Conservation (phyloP, 2,113 vertebrate species). For the Phyllopteryx taeniolatus region DNA sequence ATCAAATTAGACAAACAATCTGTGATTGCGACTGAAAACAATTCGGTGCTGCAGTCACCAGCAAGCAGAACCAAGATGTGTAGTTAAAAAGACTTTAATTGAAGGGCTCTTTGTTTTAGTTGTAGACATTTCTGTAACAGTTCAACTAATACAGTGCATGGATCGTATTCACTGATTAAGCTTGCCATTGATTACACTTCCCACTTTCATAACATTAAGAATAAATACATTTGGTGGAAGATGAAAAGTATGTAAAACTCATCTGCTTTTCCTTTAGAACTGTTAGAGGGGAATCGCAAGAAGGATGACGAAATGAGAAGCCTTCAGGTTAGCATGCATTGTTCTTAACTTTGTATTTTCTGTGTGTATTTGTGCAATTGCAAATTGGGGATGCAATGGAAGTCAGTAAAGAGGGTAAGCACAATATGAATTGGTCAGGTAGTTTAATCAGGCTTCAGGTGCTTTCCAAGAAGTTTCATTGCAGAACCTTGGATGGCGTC, state of each 20-base stretch:
- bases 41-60: constrained; percentile 14
- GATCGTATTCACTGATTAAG: neutral
- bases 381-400: too few relatives aligned
- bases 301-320: constrained; percentile 85
- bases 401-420: too few relatives aligned
- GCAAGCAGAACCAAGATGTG: constrained; percentile 1
- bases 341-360: constrained; percentile 12
- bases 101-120: neutral
- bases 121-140: too few relatives aligned
- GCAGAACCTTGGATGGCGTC: neutral
- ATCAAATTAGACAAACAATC: constrained; percentile 26
- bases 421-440: too few relatives aligned
- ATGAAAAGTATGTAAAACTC: neutral
- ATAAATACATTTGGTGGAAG: neutral
- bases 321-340: constrained; percentile 77
- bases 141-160: neutral
- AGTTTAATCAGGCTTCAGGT: too few relatives aligned
- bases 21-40: constrained; percentile 26
- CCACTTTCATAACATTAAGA: neutral
- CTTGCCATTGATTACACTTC: neutral
- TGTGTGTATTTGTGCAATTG: neutral
- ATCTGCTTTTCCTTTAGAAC: constrained; percentile 71
- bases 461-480: neutral
- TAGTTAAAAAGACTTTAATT: neutral
- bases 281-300: constrained; percentile 78